A percentile compares a stretch with the other conserved stretches of the same genome.
phyloP scores from a whole-genome alignment of 2,797 vertebrate species.

The Chromobotia macracanthus region DNA sequence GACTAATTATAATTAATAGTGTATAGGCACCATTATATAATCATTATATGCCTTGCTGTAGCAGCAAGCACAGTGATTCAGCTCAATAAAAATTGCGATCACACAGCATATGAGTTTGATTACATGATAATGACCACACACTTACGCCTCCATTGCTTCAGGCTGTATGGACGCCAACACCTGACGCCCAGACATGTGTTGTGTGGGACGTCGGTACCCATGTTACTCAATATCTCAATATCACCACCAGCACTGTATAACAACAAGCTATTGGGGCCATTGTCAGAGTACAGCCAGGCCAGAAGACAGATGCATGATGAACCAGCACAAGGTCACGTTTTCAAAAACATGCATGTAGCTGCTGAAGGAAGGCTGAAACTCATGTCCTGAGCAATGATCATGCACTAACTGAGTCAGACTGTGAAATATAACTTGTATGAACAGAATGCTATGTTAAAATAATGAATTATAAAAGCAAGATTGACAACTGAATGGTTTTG shows the following conservation, averaged over 20 bases:
- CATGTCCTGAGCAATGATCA: not conserved
- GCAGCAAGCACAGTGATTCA: slow-evolving; percentile 22
- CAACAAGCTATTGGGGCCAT: slow-evolving; percentile 33
- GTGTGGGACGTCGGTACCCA: slow-evolving; percentile 50
- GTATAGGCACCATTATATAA: not conserved
- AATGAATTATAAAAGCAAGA: slow-evolving; percentile 3
- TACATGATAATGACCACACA: slow-evolving; percentile 48
- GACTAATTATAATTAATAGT: too few species aligned
- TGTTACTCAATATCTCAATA: slow-evolving; percentile 43
- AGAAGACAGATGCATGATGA: slow-evolving; percentile 37
- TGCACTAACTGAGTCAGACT: not conserved
- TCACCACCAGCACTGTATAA: slow-evolving; percentile 47
- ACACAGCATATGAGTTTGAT: slow-evolving; percentile 35
- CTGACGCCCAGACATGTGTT: slow-evolving; percentile 59
- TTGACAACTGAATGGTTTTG: not conserved
- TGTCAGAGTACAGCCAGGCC: slow-evolving; percentile 16
- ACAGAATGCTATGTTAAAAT: not conserved
- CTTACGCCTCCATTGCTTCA: slow-evolving; percentile 45
- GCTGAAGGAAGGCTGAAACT: slow-evolving; percentile 15
- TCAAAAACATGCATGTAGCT: slow-evolving; percentile 25
- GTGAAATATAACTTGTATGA: not conserved
- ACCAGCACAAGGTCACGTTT: slow-evolving; percentile 32
- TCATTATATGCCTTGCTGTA: not conserved
- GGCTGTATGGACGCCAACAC: slow-evolving; percentile 43
- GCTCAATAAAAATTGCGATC: slow-evolving; percentile 21